Conservation (phyloP, 2,888 invertebrate genomes). For the Trissonchulus sp. region DNA sequence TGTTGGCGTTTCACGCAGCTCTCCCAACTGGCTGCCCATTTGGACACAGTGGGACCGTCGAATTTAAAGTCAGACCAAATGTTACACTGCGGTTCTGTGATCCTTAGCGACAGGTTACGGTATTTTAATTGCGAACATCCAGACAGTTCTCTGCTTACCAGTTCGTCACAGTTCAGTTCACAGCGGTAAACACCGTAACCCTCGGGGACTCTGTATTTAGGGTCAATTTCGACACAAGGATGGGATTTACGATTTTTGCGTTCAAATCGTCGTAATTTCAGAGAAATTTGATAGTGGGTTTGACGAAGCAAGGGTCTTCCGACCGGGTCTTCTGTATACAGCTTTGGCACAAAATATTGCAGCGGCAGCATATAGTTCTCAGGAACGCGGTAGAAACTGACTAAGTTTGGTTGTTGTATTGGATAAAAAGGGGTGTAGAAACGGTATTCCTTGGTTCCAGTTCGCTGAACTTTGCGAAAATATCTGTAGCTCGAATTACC, state of each 20-base stretch:
- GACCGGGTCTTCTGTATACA: neutral
- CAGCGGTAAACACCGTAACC: neutral
- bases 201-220: neutral
- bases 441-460: neutral
- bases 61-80: neutral
- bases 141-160: neutral
- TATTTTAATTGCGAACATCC: neutral
- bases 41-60: neutral
- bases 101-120: too few relatives aligned
- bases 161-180: neutral
- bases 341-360: neutral
- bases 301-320: neutral
- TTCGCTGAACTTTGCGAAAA: neutral
- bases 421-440: neutral
- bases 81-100: neutral
- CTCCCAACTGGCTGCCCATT: neutral
- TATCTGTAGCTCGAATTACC: neutral
- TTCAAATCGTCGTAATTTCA: neutral
- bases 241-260: neutral
- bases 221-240: neutral
- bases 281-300: neutral
- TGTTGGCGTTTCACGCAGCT: neutral
- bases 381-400: neutral
- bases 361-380: neutral
- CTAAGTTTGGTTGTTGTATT: neutral